A percentile compares a stretch with the other conserved stretches of the same genome.
Conservation (phyloP, 2,113 vertebrate genomes). For the Heptranchias perlo region DNA sequence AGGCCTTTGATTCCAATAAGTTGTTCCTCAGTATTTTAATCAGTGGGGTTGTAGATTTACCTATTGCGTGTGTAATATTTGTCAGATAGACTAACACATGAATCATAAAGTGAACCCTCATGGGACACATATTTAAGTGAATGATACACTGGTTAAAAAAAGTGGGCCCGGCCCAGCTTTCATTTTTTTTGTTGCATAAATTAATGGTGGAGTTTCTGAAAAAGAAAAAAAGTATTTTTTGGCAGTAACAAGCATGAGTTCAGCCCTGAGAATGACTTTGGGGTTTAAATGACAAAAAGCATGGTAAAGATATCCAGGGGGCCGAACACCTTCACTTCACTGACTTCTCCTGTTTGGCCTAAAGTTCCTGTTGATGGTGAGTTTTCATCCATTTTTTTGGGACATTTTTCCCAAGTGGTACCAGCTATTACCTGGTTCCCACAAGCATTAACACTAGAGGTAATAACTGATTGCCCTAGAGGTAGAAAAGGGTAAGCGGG, state of each 20-base stretch:
- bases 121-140: background rate
- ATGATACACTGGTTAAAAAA: background rate
- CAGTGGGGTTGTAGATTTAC: background rate
- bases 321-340: background rate
- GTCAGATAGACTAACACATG: background rate
- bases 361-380: background rate
- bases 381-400: background rate
- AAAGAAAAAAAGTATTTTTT: background rate
- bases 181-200: background rate
- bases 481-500: too few species aligned
- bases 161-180: background rate
- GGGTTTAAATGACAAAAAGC: background rate
- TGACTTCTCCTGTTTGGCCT: background rate
- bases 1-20: background rate
- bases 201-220: background rate
- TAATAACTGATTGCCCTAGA: too few species aligned
- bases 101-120: background rate
- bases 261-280: background rate
- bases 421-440: background rate
- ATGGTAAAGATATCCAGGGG: background rate
- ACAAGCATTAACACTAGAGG: background rate
- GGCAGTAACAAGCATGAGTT: background rate
- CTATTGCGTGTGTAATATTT: background rate
- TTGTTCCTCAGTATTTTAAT: background rate
- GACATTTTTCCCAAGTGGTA: background rate